Conservation (phyloP, 2,888 invertebrate genomes). For the Drosophila sordidula region DNA sequence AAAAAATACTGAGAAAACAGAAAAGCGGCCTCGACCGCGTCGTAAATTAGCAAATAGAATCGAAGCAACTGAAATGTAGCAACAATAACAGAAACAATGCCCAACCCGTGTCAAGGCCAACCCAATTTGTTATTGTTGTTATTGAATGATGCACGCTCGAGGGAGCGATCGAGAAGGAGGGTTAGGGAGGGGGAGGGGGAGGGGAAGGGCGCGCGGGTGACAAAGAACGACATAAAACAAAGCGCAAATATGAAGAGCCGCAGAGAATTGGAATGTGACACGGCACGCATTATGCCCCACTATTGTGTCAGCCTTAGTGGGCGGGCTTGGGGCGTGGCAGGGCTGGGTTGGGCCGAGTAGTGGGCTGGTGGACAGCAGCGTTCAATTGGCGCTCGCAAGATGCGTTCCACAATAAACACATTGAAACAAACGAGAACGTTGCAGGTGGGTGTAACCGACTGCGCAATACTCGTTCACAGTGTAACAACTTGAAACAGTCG, state of each 20-base stretch:
- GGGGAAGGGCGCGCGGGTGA: neutral
- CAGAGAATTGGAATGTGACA: constrained; percentile 1
- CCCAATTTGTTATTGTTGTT: constrained; percentile 53
- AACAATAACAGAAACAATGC: constrained; percentile 32
- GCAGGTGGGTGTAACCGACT: too few species aligned
- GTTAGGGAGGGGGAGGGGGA: neutral
- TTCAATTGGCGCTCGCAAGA: constrained; percentile 16
- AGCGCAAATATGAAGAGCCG: constrained; percentile 4
- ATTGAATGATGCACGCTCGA: constrained; percentile 2
- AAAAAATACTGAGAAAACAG: neutral
- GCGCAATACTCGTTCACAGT: neutral
- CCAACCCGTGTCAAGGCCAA: constrained; percentile 63
- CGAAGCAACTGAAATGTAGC: constrained; percentile 39
- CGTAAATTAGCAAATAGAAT: constrained; percentile 66
- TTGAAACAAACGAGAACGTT: neutral
- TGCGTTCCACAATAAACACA: constrained; percentile 22
- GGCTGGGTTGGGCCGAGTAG: neutral
- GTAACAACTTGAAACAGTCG: too few species aligned
- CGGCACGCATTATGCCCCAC: constrained; percentile 4
- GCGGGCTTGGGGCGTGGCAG: neutral
- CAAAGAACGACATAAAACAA: constrained; percentile 4
- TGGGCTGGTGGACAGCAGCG: neutral
- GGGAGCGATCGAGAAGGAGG: neutral
- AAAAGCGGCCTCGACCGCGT: constrained; percentile 34
- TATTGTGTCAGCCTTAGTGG: neutral